Evolutionary conservation across 2,888 invertebrate species (phyloP), one percentile per base, ranked within the genome.

Genomic region (Philereme vetulata): DNA sequence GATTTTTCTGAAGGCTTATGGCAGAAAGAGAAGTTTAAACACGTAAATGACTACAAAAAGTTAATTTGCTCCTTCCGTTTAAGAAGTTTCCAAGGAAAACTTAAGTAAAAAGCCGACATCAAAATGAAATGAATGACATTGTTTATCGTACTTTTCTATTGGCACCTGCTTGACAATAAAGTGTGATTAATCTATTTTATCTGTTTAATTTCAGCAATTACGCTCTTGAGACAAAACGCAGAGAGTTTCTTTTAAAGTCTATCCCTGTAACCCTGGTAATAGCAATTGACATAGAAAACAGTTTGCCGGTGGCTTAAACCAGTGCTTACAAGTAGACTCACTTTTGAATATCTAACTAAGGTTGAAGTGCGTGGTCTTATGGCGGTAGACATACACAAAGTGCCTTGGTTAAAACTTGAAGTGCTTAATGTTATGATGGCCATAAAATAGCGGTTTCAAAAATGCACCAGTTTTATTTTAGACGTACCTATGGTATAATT

Each of bases 181-280:
- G 80, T 80, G 80, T 82, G 80, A 88, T 87, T 85, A 88, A 88
- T 90, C 80, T 82, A 85, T 88, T 89, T 86, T 84, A 82, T 86
- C 82, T 81, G 80, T 83, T 84, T 81, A 76, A 80, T 78, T 80
- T 76, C 70, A 76, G 81, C 76, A 84, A 86, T 88, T 83, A 83
- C 76, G 66, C 81, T 79, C 77, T 79, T 68, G 71, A 78, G 75
- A 78, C 69, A 73, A 21, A 77, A 76, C 76, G 74, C 72, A 71
- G 46, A 48, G 62, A n/a, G 47, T 56, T 65, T 66, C 58, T 68
- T 70, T 66, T 60, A 66, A 60, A 55, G 52, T 38, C 56, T 38
- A 47, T 55, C 49, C 54, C 8, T 57, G 56, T 56, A 56, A 40
- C 60, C 53, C 59, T 51, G 62, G 61, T 59, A 21, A 47, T 49